Evolutionary conservation across 1,140 invertebrate genomes (phyloP), one percentile per base, ranked within the genome.

Genomic region (Aphelenchoides besseyi): DNA sequence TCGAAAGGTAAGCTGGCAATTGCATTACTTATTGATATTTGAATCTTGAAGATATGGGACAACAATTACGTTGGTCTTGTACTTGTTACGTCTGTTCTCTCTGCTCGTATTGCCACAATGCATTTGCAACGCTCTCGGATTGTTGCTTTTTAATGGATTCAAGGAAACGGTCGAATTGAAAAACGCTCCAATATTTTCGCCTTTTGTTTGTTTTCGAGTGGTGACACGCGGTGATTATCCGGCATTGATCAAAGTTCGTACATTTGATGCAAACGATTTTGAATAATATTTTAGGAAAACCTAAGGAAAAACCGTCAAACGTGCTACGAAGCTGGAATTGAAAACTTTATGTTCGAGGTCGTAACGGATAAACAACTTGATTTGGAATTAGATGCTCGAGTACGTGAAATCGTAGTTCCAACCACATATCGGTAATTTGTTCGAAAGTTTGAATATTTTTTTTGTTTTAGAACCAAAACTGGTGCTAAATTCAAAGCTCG

Each of bases 301-400:
- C 92, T 97, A 0, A 81, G 83, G 53, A 88, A 91, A 69, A 98
- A 98, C 85, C 89, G 97, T 85, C 91, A 92, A 76, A 91, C 90
- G 55, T 97, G 95, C 82, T 86, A 90, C 62, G 90, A 93, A 82
- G 90, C 92, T 2, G 94, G 94, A 3, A 86, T 98, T 48, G 93
- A 97, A 85, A 96, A 97, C 85, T 98, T 96, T 83, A 90, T 97
- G 70, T 91, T 98, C 77, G 94, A 98, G 88, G 93, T 98, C 26
- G 95, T 97, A 0, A 95, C 93, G 9, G 95, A 98, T 84, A 95
- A 93, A 86, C 88, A 89, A 2, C 78, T 95, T 29, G 89, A 91
- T 74, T 84, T 94, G 36, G 86, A 90, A 0, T 87, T 89, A 28
- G 89, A 92, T 81, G 88, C 90, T 64, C 88, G 81, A 33, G 70